phyloP scores from a whole-genome alignment of 2,113 vertebrate genomes.

The Apodemus sylvaticus region DNA sequence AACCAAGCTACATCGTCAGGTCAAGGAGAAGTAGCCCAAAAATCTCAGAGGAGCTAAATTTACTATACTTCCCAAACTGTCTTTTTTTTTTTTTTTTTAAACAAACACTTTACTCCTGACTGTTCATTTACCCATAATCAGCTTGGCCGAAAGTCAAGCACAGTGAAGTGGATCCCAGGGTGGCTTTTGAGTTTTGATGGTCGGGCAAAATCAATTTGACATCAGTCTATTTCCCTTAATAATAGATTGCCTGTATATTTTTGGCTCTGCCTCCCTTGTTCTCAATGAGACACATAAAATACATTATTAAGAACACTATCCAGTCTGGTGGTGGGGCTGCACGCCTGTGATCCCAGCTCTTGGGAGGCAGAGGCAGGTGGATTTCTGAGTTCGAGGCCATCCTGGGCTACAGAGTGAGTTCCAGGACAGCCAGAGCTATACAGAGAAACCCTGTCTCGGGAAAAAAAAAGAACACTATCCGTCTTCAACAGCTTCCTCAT shows the following conservation, averaged over 20 bases:
- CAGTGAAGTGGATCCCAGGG: neutral
- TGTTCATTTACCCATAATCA: neutral
- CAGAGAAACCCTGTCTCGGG: too few species aligned
- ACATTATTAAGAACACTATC: constrained; percentile 5
- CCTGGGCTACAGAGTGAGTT: too few species aligned
- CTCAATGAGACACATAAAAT: constrained; percentile 34
- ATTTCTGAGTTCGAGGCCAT: too few species aligned
- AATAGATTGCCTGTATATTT: neutral
- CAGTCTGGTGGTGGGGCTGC: too few species aligned
- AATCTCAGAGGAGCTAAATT: neutral
- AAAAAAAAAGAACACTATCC: neutral
- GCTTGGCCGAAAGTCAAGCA: neutral
- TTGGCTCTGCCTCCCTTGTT: neutral
- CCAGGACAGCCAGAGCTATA: too few species aligned
- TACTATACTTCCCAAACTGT: neutral
- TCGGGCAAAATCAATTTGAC: neutral
- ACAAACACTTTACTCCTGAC: neutral
- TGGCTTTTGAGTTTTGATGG: neutral
- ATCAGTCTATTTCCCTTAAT: neutral
- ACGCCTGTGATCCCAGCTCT: too few species aligned
- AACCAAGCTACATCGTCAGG: neutral
- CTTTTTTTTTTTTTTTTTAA: neutral
- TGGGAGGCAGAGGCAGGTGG: too few species aligned
- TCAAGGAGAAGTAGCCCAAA: neutral
- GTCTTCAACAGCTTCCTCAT: constrained; percentile 36